Conservation (phyloP, 2,888 invertebrate species). For the Leuctra nigra region DNA sequence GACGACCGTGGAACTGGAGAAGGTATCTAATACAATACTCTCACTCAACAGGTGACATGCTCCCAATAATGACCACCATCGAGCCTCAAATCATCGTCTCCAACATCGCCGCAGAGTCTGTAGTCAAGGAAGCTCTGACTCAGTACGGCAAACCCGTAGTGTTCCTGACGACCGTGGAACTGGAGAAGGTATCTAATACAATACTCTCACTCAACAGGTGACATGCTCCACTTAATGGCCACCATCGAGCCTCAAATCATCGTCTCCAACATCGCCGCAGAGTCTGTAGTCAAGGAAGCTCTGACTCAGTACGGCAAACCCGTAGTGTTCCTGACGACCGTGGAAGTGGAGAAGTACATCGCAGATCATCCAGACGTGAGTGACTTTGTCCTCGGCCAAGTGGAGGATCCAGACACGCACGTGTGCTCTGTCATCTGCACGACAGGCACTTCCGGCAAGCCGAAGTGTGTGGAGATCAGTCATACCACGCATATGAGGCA, state of each 20-base stretch:
- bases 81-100: too few relatives aligned
- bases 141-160: too few relatives aligned
- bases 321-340: neutral
- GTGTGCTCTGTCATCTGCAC: neutral
- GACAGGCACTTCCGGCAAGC: neutral
- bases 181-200: too few relatives aligned
- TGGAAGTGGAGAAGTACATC: neutral
- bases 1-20: too few relatives aligned
- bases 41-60: too few relatives aligned
- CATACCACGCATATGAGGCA: neutral
- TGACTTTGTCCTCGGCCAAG: neutral
- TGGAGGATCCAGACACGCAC: neutral
- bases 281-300: neutral
- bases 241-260: neutral
- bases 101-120: too few relatives aligned
- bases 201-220: neutral
- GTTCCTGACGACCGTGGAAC: too few relatives aligned
- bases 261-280: neutral
- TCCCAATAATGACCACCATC: too few relatives aligned
- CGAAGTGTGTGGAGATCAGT: neutral
- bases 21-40: too few relatives aligned
- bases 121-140: too few relatives aligned
- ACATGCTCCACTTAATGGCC: neutral
- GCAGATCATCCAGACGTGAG: neutral
- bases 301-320: neutral